Evolutionary conservation across 2,113 vertebrate species (phyloP).

Genomic region (Istiophorus platypterus): DNA sequence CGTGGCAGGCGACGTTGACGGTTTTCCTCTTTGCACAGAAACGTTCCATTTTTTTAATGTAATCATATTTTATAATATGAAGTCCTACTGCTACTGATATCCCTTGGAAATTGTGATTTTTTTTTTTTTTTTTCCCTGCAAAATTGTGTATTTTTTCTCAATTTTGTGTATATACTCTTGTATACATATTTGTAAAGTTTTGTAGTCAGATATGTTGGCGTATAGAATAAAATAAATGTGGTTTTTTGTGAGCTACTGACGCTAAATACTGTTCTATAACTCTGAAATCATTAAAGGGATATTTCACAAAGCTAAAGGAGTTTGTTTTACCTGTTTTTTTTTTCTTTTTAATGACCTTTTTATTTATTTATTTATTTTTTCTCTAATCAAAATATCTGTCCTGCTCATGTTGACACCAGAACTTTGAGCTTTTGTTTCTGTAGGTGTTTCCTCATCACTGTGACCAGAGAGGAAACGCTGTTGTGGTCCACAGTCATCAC

Average conservation of each 20-base stretch:
- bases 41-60: conserved; percentile 44
- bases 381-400: too few species aligned
- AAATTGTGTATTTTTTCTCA: conserved; percentile 62
- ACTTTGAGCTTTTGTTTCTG: too few species aligned
- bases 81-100: conserved; percentile 39
- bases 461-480: too few species aligned
- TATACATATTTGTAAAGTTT: conserved; percentile 80
- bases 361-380: too few species aligned
- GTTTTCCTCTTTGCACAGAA: conserved; percentile 52
- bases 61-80: conserved; percentile 24
- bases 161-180: conserved; percentile 73
- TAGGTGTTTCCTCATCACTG: too few species aligned
- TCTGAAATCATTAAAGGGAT: conserved; percentile 57
- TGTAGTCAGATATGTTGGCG: conserved; percentile 55
- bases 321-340: not conserved
- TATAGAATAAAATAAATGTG: conserved; percentile 15
- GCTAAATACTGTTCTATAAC: conserved; percentile 19
- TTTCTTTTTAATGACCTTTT: not conserved
- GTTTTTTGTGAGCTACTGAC: conserved; percentile 46
- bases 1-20: not conserved
- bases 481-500: too few species aligned
- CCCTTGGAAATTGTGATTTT: conserved; percentile 36
- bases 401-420: not conserved
- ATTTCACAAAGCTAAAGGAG: conserved; percentile 7
- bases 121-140: conserved; percentile 4